phyloP scores from a whole-genome alignment of 1,140 invertebrate species.

The Bombus waltoni region DNA sequence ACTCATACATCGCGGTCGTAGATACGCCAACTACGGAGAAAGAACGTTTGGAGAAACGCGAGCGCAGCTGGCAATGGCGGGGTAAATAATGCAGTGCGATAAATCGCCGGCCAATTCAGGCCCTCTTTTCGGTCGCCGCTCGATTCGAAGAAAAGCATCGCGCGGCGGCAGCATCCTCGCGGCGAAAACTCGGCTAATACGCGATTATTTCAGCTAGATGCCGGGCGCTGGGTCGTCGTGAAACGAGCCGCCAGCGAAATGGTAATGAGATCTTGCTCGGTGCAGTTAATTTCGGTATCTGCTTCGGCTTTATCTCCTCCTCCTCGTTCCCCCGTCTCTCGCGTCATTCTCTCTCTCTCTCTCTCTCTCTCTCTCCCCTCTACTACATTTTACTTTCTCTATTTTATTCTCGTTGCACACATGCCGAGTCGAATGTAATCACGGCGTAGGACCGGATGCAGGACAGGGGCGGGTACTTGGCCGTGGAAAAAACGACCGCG shows the following conservation, averaged over 20 bases:
- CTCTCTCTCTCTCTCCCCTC: background rate
- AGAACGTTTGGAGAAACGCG: background rate
- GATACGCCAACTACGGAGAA: background rate
- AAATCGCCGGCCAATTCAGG: slow-evolving; percentile 15
- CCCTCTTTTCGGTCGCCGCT: background rate
- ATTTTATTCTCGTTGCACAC: background rate
- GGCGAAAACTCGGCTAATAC: background rate
- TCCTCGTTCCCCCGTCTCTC: background rate
- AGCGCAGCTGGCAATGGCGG: slow-evolving; percentile 3
- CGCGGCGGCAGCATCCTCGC: background rate
- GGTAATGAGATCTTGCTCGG: slow-evolving; percentile 37
- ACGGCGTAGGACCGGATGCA: slow-evolving; percentile 26
- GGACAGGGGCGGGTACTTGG: slow-evolving; percentile 6
- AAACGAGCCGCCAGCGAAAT: slow-evolving; percentile 17
- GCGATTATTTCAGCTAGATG: slow-evolving; percentile 22
- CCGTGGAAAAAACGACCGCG: background rate
- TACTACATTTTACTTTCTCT: too few relatives aligned
- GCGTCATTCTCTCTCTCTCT: background rate
- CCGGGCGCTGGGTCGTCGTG: background rate
- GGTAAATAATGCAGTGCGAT: slow-evolving; percentile 44
- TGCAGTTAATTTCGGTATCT: slow-evolving; percentile 45
- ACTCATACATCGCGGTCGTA: background rate
- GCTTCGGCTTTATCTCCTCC: background rate
- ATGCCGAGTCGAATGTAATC: slow-evolving; percentile 39
- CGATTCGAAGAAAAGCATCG: background rate